phyloP scores from a whole-genome alignment of 2,888 invertebrate genomes.

The Caenorhabditis uteleia region DNA sequence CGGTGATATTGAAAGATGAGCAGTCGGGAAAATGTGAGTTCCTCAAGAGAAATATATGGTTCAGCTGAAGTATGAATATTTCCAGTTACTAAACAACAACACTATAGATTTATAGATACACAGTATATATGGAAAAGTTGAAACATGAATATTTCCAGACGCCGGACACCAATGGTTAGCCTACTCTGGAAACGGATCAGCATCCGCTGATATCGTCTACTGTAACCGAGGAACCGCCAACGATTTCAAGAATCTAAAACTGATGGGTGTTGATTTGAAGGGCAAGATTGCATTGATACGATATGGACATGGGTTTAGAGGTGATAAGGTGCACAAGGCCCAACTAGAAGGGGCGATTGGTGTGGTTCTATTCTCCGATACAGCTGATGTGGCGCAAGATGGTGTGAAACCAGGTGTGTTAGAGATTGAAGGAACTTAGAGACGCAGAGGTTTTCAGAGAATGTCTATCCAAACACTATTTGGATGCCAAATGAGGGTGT shows the following conservation, averaged over 20 bases:
- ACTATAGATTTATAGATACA: no score
- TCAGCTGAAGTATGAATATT: no score
- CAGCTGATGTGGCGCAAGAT: conserved; percentile 64
- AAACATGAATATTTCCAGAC: conserved; percentile 21
- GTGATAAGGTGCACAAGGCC: conserved; percentile 71
- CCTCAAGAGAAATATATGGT: not conserved
- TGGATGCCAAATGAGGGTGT: conserved; percentile 73
- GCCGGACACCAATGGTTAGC: conserved; percentile 68
- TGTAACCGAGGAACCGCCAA: conserved; percentile 56
- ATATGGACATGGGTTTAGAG: conserved; percentile 72
- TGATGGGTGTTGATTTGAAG: conserved; percentile 57
- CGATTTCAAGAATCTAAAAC: conserved; percentile 62
- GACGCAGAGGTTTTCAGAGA: conserved; percentile 11
- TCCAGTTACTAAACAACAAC: no score
- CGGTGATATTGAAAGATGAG: conserved; percentile 61
- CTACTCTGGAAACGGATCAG: conserved; percentile 59
- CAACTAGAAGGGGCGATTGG: conserved; percentile 68
- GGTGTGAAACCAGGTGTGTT: conserved; percentile 53
- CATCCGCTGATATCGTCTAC: conserved; percentile 61
- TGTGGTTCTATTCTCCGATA: conserved; percentile 68
- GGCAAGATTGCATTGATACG: conserved; percentile 73
- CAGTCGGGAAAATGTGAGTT: conserved; percentile 58
- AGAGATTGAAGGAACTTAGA: not conserved
- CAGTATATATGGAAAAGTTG: not conserved
- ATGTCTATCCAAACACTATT: conserved; percentile 71